phyloP scores from a whole-genome alignment of 2,888 invertebrate genomes.

The Lutraria lutraria region DNA sequence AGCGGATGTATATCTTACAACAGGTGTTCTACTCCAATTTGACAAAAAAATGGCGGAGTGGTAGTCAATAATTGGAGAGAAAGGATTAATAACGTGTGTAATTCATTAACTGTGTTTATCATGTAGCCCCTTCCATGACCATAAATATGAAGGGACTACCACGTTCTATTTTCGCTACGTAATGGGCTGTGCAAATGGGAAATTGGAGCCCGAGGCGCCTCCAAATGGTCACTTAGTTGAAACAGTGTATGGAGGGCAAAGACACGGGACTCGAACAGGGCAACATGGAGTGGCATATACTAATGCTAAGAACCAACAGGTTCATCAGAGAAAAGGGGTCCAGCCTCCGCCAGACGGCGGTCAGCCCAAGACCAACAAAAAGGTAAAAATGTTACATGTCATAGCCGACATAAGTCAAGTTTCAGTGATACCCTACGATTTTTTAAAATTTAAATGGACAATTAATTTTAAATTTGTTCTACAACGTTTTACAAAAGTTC shows the following conservation, averaged over 20 bases:
- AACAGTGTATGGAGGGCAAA: constrained; percentile 78
- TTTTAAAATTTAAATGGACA: constrained; percentile 13
- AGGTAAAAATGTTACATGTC: constrained; percentile 58
- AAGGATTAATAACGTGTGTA: constrained; percentile 23
- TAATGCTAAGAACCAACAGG: constrained; percentile 69
- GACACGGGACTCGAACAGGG: constrained; percentile 70
- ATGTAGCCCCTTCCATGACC: constrained; percentile 73
- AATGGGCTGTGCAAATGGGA: constrained; percentile 86
- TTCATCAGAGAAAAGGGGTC: constrained; percentile 65
- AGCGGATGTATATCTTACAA: constrained; percentile 41
- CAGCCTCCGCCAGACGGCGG: constrained; percentile 73
- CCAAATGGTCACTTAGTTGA: constrained; percentile 80
- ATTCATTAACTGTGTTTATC: constrained; percentile 41
- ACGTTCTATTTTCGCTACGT: constrained; percentile 76
- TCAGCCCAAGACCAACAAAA: constrained; percentile 79
- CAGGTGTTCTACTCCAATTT: constrained; percentile 53
- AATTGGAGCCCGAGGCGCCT: constrained; percentile 84
- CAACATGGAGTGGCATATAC: constrained; percentile 69
- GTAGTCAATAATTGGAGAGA: constrained; percentile 1
- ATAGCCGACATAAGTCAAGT: background rate
- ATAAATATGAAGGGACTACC: constrained; percentile 78
- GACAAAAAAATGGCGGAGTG: constrained; percentile 62
- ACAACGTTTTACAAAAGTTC: too few species aligned
- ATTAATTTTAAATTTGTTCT: too few species aligned
- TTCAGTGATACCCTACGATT: background rate